Conservation (phyloP, 2,797 vertebrate species). For the Phrynocephalus guinanensis region DNA sequence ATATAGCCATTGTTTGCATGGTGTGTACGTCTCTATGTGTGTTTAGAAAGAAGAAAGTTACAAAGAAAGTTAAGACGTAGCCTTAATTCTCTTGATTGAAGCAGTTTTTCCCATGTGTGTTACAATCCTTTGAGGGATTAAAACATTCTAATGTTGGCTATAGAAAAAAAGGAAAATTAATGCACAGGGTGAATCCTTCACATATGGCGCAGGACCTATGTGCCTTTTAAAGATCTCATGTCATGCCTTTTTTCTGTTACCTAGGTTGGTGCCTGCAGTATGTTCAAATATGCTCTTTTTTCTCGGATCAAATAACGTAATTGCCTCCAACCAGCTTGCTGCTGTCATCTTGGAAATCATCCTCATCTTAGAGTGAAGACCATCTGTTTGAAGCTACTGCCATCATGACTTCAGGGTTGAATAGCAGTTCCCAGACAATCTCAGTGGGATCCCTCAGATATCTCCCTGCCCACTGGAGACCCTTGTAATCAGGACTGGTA, state of each 20-base stretch:
- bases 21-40: conserved; percentile 51
- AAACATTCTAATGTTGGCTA: conserved; percentile 48
- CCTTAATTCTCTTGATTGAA: conserved; percentile 56
- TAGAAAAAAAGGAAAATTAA: not conserved
- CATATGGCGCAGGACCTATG: conserved; percentile 32
- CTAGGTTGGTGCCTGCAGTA: conserved; percentile 21
- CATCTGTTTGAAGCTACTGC: conserved; percentile 36
- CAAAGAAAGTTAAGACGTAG: conserved; percentile 44
- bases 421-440: conserved; percentile 42
- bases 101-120: conserved; percentile 55
- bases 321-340: conserved; percentile 52
- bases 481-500: conserved; percentile 31
- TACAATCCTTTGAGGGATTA: conserved; percentile 53
- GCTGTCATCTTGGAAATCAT: conserved; percentile 35
- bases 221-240: conserved; percentile 24
- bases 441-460: not conserved
- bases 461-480: conserved; percentile 31
- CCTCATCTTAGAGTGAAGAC: conserved; percentile 24
- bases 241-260: conserved; percentile 27
- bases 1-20: conserved; percentile 6
- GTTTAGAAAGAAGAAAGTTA: not conserved
- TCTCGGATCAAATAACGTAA: conserved; percentile 60
- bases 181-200: not conserved
- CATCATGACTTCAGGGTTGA: conserved; percentile 36
- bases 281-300: conserved; percentile 59